These are phyloP conservation scores for Acropora yongei DNA, from an alignment of 64 coral and sea anemone genomes.

Conservation along the genomic window DNA sequence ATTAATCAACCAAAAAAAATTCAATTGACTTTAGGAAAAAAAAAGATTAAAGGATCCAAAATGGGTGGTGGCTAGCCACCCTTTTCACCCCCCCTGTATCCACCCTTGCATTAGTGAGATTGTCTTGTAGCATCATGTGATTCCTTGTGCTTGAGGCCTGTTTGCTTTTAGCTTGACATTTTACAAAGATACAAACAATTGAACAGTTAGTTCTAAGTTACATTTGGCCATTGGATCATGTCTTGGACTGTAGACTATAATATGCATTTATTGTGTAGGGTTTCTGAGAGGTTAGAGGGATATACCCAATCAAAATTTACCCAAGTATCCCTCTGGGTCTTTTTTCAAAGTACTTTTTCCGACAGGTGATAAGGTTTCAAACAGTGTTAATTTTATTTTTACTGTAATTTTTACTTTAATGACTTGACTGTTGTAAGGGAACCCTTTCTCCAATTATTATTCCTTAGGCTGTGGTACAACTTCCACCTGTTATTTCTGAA, in stretches of 20 bases:
- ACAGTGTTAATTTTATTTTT: too few species aligned
- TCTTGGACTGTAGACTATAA: neutral
- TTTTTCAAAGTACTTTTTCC: too few species aligned
- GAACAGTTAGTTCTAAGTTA: neutral
- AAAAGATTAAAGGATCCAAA: too few species aligned
- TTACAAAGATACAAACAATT: neutral
- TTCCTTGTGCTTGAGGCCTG: neutral
- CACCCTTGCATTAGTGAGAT: neutral
- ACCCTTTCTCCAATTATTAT: constrained; percentile 33
- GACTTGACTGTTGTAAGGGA: too few species aligned
- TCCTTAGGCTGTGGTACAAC: constrained; percentile 42
- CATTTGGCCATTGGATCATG: neutral
- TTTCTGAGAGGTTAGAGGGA: neutral
- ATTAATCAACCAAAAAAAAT: too few species aligned
- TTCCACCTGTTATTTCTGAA: constrained; percentile 60
- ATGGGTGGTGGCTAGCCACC: too few species aligned
- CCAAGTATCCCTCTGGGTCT: too few species aligned
- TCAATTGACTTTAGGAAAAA: too few species aligned
- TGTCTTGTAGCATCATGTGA: neutral
- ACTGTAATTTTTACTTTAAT: too few species aligned
- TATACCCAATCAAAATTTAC: neutral
- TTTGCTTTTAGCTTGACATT: neutral
- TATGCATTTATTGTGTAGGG: neutral
- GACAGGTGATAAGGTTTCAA: too few species aligned
- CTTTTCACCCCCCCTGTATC: too few species aligned